Base-by-base conservation (phyloP, 2,113 vertebrate genomes). In the Salvelinus namaycush region DNA sequence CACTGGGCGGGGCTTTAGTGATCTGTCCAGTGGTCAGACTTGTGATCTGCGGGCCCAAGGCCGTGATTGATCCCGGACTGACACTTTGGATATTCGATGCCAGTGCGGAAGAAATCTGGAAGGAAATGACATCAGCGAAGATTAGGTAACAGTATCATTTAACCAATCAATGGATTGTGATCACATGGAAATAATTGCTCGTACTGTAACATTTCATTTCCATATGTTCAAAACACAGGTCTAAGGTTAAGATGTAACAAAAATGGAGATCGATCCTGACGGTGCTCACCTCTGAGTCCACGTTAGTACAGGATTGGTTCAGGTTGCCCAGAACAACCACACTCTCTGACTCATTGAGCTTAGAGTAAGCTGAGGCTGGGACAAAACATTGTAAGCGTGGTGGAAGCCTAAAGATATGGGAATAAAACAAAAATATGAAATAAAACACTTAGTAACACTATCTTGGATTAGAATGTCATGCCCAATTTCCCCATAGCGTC, bases 341-440 rank as follows among this genome's bases (percentile, higher is more conserved):
- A 54, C 68, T 51, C 39, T 73, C 13, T 64, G 0, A 67, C 2
- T 68, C n/a, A 8, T 51, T 79, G n/a, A 85, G 54, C 1, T 64
- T 59, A 64, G 64, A 57, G 65, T 68, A 85, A 1, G 24, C 31
- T 22, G 69, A 26, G 2, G 31, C 65, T 22, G 83, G 80, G 49
- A 75, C 80, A 67, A 14, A 16, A 26, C 83, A 85, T 39, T 74
- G 83, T 39, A 85, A 77, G 18, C 31, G 0, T 12, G 22, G 22
- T 26, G 83, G 80, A 70, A 85, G 76, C n/a, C 83, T 85, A 59
- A 22, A 68, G 18, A 39, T 18, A 31, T 11, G 39, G 39, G 68
- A 75, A 29, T 4, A 70, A 5, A 70, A 44, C 39, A 44, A 44
- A 44, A 11, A 44, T 44, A 44, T 44, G 8, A 44, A 8, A 11